These are phyloP conservation scores for Zophobas atratus DNA, from an alignment of 1,140 invertebrate species.

Conservation along the genomic window DNA sequence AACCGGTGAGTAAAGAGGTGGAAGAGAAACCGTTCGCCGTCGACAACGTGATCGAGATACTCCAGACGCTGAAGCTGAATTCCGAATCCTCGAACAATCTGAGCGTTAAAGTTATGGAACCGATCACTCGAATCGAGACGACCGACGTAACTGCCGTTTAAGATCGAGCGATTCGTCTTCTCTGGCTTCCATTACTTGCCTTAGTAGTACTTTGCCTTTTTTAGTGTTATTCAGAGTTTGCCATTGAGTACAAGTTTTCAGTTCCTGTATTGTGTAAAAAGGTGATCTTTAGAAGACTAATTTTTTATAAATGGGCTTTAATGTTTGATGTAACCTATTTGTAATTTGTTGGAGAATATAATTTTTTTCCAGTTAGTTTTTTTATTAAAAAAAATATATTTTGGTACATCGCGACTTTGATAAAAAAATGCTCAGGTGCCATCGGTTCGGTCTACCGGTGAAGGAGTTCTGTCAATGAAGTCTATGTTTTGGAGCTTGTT, in stretches of 20 bases:
- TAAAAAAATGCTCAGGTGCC: conserved; percentile 49
- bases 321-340: background rate
- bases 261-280: conserved; percentile 19
- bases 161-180: conserved; percentile 37
- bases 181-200: conserved; percentile 36
- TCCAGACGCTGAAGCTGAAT: conserved; percentile 70
- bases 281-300: conserved; percentile 24
- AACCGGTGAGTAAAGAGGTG: conserved; percentile 61
- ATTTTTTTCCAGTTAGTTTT: conserved; percentile 9
- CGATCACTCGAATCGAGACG: conserved; percentile 70
- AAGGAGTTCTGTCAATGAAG: conserved; percentile 62
- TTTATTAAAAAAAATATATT: conserved; percentile 39
- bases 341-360: conserved; percentile 28
- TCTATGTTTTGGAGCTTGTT: conserved; percentile 60
- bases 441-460: conserved; percentile 54
- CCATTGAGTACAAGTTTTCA: conserved; percentile 28
- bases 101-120: conserved; percentile 69
- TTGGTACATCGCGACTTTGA: conserved; percentile 14
- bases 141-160: conserved; percentile 70
- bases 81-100: conserved; percentile 61
- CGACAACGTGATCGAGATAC: conserved; percentile 72
- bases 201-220: conserved; percentile 26
- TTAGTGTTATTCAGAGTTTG: conserved; percentile 9
- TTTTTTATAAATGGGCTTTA: conserved; percentile 27
- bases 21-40: conserved; percentile 68